Conservation (phyloP, 2,797 vertebrate species). For the Pteropus rufus region DNA sequence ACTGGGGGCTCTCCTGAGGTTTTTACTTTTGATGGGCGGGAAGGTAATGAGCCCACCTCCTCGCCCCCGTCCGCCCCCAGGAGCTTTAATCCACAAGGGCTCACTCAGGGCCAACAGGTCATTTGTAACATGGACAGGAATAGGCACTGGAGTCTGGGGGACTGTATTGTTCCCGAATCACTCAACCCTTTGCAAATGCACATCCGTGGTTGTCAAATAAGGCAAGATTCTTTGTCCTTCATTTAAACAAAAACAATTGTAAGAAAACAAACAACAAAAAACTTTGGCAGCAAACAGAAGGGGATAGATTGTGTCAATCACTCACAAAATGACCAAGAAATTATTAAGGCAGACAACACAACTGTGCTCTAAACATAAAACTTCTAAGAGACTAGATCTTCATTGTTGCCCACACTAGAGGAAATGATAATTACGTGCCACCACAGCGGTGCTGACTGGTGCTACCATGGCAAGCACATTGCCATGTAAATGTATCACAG, state of each 20-base stretch:
- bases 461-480: fast-evolving
- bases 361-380: not conserved
- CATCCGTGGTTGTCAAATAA: not conserved
- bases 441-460: not conserved
- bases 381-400: not conserved
- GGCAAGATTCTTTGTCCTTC: not conserved
- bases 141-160: not conserved
- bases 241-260: not conserved
- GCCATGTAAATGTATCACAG: not conserved
- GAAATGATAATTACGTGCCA: no score
- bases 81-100: not conserved
- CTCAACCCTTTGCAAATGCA: not conserved
- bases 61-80: no score
- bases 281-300: not conserved
- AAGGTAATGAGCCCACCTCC: not conserved
- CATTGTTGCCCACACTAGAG: not conserved
- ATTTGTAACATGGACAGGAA: not conserved
- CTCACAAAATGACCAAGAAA: not conserved
- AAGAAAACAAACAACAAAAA: not conserved
- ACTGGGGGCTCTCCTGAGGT: not conserved
- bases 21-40: not conserved
- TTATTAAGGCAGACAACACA: not conserved
- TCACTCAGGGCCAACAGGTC: not conserved
- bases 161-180: not conserved
- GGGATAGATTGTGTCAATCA: not conserved